phyloP scores from a whole-genome alignment of 2,113 vertebrate species.

The Sinocyclocheilus maitianheensis region DNA sequence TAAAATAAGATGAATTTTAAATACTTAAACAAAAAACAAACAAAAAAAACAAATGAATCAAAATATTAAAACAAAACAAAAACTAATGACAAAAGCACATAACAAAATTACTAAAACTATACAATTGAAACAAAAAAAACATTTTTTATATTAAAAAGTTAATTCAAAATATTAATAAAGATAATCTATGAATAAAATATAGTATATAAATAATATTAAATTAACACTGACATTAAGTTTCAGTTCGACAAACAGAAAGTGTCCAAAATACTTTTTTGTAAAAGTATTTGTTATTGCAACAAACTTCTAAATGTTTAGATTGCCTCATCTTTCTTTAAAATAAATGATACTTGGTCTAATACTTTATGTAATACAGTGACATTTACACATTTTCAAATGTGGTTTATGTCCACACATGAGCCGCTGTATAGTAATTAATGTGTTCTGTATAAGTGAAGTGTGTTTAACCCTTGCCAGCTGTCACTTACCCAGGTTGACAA shows the following conservation, averaged over 20 bases:
- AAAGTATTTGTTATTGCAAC: neutral
- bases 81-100: neutral
- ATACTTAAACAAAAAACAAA: neutral
- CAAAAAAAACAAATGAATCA: neutral
- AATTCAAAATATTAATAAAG: neutral
- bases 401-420: neutral
- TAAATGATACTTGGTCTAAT: neutral
- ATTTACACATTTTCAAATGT: neutral
- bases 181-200: neutral
- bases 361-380: neutral
- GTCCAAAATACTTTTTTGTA: neutral
- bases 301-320: neutral
- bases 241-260: neutral
- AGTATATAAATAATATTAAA: neutral
- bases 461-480: neutral
- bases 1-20: neutral
- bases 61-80: neutral
- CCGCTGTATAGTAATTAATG: neutral
- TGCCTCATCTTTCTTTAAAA: neutral
- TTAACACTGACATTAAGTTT: neutral
- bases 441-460: neutral
- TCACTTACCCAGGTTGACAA: slow-evolving; percentile 92
- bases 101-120: neutral
- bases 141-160: neutral
- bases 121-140: neutral